phyloP scores from a whole-genome alignment of 2,113 vertebrate genomes.

The Panurus biarmicus region DNA sequence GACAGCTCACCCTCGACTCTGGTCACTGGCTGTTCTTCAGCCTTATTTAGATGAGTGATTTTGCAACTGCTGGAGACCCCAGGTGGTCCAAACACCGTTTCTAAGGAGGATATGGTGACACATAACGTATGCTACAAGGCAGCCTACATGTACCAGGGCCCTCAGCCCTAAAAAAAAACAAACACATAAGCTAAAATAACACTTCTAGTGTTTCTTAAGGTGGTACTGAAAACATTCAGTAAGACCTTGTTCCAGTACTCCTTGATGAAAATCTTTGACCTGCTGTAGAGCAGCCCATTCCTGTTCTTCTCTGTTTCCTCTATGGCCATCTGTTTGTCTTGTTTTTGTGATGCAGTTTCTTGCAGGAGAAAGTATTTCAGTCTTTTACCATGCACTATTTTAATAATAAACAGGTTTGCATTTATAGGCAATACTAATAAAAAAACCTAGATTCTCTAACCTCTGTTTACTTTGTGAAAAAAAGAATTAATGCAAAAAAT shows the following conservation, averaged over 20 bases:
- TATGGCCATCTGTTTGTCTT: neutral
- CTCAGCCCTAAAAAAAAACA: neutral
- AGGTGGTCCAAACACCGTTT: neutral
- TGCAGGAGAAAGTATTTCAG: neutral
- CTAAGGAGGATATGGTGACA: neutral
- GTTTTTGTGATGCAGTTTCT: neutral
- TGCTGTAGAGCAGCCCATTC: neutral
- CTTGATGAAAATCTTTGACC: neutral
- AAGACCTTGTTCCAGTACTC: neutral
- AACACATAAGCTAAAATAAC: neutral
- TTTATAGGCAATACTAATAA: neutral
- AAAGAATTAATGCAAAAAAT: neutral
- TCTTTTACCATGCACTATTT: neutral
- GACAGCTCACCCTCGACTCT: neutral
- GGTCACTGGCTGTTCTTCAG: neutral
- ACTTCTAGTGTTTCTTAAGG: neutral
- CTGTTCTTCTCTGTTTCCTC: neutral
- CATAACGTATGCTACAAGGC: rapidly evolving
- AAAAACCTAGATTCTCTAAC: neutral
- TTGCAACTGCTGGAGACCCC: neutral
- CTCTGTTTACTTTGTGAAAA: neutral
- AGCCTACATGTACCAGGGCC: neutral
- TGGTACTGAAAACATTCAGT: neutral
- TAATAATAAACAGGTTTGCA: neutral
- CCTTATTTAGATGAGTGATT: neutral